These are phyloP conservation scores for Drusus annulatus DNA, from an alignment of 1,140 invertebrate genomes.

Conservation along the genomic window DNA sequence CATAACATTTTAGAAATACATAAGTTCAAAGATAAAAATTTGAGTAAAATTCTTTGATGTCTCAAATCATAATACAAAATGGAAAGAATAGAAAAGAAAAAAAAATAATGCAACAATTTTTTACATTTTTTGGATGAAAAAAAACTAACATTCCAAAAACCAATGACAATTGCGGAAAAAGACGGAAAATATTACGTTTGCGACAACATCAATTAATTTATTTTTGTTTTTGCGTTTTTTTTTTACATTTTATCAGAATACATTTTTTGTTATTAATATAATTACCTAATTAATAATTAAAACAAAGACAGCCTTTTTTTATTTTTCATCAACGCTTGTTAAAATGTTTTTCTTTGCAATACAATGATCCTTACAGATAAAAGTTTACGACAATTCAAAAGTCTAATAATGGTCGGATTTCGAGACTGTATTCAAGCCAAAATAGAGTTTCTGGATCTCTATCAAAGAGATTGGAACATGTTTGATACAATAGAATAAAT, in stretches of 20 bases:
- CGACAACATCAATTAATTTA: neutral
- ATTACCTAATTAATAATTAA: neutral
- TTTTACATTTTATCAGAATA: neutral
- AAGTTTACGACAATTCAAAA: slow-evolving; percentile 25
- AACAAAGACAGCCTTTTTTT: slow-evolving; percentile 21
- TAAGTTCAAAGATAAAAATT: too few species aligned
- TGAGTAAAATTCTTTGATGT: too few species aligned
- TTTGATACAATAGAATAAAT: too few species aligned
- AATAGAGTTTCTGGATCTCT: too few species aligned
- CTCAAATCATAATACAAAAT: too few species aligned
- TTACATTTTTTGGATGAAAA: too few species aligned
- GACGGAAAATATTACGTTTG: neutral
- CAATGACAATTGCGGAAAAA: too few species aligned
- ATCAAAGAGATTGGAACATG: too few species aligned
- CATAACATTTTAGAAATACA: too few species aligned
- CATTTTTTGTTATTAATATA: slow-evolving; percentile 15
- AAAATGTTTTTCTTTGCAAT: neutral
- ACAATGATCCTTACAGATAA: neutral
- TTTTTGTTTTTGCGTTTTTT: neutral
- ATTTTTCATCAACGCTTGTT: neutral
- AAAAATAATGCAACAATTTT: too few species aligned
- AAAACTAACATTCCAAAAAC: too few species aligned
- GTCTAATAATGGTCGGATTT: slow-evolving; percentile 1
- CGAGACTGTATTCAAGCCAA: neutral
- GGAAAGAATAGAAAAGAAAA: too few species aligned